A percentile compares a stretch with the other conserved stretches of the same genome.
phyloP scores from a whole-genome alignment of 2,113 vertebrate species.

The Raphicerus campestris region DNA sequence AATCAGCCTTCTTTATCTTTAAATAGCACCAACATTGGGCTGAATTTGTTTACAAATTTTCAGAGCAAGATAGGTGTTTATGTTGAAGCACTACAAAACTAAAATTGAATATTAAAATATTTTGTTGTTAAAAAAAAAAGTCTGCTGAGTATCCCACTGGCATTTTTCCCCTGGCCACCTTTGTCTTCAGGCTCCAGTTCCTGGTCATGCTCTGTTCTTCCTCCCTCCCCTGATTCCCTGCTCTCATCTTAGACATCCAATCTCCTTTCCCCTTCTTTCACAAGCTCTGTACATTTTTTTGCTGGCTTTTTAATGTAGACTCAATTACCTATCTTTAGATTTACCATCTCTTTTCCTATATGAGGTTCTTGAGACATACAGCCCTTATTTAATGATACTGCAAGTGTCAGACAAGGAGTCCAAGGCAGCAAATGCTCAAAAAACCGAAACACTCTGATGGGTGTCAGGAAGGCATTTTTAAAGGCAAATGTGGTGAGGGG shows the following conservation, averaged over 20 bases:
- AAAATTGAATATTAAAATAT: not conserved
- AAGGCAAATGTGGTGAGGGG: not conserved
- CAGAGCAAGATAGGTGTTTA: not conserved
- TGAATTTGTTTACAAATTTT: not conserved
- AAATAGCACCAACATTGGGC: not conserved
- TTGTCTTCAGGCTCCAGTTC: not conserved
- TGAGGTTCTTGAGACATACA: not conserved
- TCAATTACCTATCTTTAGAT: not conserved
- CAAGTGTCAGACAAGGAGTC: not conserved
- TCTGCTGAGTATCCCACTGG: not conserved
- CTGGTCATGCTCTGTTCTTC: not conserved
- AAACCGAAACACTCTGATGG: not conserved
- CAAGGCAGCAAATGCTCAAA: not conserved
- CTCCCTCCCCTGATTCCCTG: not conserved
- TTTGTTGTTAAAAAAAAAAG: not conserved
- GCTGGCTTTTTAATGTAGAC: not conserved
- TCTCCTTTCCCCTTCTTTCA: not conserved
- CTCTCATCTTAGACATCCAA: not conserved
- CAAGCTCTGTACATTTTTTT: not conserved
- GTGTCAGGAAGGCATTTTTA: not conserved
- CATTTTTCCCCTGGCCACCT: not conserved
- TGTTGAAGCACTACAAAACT: not conserved
- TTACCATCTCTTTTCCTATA: not conserved
- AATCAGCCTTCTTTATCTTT: not conserved
- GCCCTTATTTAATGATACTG: not conserved